phyloP scores from a whole-genome alignment of 2,797 vertebrate genomes.

The Sebastes trivittatus region DNA sequence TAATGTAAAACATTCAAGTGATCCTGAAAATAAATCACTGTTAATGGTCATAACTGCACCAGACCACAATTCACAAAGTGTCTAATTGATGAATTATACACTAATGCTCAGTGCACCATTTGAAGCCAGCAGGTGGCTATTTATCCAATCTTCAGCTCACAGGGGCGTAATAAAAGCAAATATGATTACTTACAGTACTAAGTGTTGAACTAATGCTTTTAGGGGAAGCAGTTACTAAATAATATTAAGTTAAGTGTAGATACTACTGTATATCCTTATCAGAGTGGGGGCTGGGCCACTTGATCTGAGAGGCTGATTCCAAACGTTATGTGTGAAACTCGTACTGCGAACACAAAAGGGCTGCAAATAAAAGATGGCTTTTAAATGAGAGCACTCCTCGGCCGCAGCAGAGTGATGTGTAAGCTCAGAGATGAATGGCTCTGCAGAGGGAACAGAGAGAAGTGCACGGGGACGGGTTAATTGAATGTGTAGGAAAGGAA shows the following conservation, averaged over 20 bases:
- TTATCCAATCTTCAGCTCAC: conserved; percentile 18
- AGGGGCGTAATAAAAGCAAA: conserved; percentile 17
- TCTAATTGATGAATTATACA: conserved; percentile 22
- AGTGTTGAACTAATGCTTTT: background rate
- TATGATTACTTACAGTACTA: background rate
- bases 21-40: background rate
- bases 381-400: conserved; percentile 44
- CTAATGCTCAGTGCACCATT: conserved; percentile 10
- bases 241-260: conserved; percentile 1
- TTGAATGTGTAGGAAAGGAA: conserved; percentile 77
- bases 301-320: conserved; percentile 35
- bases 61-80: background rate
- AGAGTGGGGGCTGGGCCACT: background rate
- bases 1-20: background rate
- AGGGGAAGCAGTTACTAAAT: conserved; percentile 2
- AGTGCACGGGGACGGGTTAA: conserved; percentile 71
- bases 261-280: conserved; percentile 1
- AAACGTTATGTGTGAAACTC: conserved; percentile 29
- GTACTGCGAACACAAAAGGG: conserved; percentile 34
- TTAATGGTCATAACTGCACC: background rate
- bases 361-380: conserved; percentile 55
- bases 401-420: conserved; percentile 40
- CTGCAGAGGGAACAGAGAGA: conserved; percentile 50
- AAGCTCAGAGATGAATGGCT: conserved; percentile 64
- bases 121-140: conserved; percentile 14